Evolutionary conservation across 37 sponge, comb jelly and placozoan species (phyloP).

Genomic region (Tethya wilhelma): DNA sequence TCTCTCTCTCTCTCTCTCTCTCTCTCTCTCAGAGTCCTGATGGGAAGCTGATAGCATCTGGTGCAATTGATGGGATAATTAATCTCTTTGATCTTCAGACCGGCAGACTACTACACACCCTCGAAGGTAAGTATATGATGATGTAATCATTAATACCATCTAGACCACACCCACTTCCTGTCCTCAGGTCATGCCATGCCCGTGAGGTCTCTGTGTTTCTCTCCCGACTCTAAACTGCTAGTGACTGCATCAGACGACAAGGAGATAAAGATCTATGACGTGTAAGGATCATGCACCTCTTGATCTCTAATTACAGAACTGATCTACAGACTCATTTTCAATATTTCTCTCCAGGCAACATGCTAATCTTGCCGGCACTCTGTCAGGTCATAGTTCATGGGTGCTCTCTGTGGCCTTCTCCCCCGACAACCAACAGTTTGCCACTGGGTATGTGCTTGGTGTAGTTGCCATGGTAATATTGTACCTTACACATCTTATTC

Average conservation of each 20-base stretch:
- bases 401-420: constrained; percentile 94
- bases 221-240: constrained; percentile 89
- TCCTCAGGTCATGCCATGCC: constrained; percentile 98
- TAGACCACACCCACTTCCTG: background rate
- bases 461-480: background rate
- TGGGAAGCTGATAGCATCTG: constrained; percentile 90
- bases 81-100: constrained; percentile 91
- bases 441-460: constrained; percentile 55
- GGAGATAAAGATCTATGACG: constrained; percentile 97
- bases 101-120: constrained; percentile 85
- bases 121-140: constrained; percentile 65
- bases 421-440: constrained; percentile 94
- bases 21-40: constrained; percentile 87
- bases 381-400: constrained; percentile 97
- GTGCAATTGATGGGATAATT: constrained; percentile 96
- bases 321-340: background rate
- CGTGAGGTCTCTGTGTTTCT: constrained; percentile 91
- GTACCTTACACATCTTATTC: background rate
- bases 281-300: constrained; percentile 47
- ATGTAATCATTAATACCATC: background rate
- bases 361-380: constrained; percentile 79
- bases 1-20: background rate
- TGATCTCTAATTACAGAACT: too few relatives aligned
- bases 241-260: constrained; percentile 97
- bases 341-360: constrained; percentile 60